Evolutionary conservation across 2,888 invertebrate genomes (phyloP).

Genomic region (Trissonchulus sp.): DNA sequence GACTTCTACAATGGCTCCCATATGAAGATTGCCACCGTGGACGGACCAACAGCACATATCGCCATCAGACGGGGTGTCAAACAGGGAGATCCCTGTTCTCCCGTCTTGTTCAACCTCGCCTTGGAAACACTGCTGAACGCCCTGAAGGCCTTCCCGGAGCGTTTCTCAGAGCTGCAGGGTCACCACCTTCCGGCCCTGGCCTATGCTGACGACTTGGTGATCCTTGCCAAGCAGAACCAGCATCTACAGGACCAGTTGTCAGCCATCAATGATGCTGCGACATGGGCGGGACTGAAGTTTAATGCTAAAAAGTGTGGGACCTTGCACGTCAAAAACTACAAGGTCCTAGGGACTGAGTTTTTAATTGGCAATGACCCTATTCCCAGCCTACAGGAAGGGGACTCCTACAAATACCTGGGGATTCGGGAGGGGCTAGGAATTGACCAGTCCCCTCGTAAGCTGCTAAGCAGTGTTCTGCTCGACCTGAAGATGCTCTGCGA

Average conservation of each 20-base stretch:
- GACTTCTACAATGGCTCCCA: conserved; percentile 24
- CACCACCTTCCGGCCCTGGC: neutral
- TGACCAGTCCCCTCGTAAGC: no score
- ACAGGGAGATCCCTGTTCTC: conserved; percentile 50
- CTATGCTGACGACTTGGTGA: neutral
- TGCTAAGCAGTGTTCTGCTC: no score
- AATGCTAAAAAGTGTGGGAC: neutral
- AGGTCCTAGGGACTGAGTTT: no score
- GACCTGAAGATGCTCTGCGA: no score
- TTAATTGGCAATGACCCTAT: no score
- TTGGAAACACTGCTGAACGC: conserved; percentile 41
- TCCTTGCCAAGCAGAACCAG: neutral
- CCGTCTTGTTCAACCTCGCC: conserved; percentile 49
- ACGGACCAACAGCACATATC: conserved; percentile 34
- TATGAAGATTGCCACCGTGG: neutral
- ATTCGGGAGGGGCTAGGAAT: no score
- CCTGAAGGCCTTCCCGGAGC: neutral
- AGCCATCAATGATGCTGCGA: neutral
- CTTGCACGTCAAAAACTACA: no score
- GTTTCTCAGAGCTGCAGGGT: neutral
- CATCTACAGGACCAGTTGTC: neutral
- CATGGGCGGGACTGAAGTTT: neutral
- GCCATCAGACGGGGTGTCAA: conserved; percentile 43
- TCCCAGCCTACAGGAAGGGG: no score
- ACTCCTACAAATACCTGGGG: no score